phyloP scores from a whole-genome alignment of 2,113 vertebrate genomes.

The Emydocephalus ijimae region DNA sequence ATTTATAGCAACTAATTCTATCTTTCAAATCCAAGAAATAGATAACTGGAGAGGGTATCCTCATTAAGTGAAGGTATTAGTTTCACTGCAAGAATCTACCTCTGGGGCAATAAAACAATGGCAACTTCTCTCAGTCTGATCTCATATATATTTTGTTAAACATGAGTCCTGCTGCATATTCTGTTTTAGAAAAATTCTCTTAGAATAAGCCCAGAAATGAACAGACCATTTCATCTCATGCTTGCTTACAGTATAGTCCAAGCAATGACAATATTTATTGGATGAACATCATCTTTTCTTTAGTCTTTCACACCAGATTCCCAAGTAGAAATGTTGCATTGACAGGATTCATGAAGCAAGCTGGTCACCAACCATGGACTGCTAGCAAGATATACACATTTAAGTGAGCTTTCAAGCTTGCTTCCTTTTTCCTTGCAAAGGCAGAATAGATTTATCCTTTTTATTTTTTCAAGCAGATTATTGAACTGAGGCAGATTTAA shows the following conservation, averaged over 20 bases:
- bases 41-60: not conserved
- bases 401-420: not conserved
- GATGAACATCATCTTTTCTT: constrained; percentile 83
- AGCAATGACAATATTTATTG: constrained; percentile 71
- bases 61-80: not conserved
- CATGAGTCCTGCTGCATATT: not conserved
- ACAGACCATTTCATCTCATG: constrained; percentile 76
- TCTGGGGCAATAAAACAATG: not conserved
- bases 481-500: not conserved
- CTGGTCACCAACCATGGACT: not conserved
- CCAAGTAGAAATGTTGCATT: not conserved
- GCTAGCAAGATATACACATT: not conserved
- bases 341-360: not conserved
- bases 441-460: not conserved
- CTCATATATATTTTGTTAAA: not conserved
- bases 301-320: constrained; percentile 74
- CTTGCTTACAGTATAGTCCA: constrained; percentile 83
- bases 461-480: not conserved
- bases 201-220: not conserved
- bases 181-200: not conserved
- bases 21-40: not conserved
- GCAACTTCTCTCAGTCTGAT: not conserved
- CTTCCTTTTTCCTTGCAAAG: not conserved
- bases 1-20: not conserved
- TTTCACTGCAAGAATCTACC: not conserved